Percentiles rank a stretch among this genome's conserved stretches.
Evolutionary conservation across 2,888 invertebrate species (phyloP).

Genomic region (Agonopterix arenella): DNA sequence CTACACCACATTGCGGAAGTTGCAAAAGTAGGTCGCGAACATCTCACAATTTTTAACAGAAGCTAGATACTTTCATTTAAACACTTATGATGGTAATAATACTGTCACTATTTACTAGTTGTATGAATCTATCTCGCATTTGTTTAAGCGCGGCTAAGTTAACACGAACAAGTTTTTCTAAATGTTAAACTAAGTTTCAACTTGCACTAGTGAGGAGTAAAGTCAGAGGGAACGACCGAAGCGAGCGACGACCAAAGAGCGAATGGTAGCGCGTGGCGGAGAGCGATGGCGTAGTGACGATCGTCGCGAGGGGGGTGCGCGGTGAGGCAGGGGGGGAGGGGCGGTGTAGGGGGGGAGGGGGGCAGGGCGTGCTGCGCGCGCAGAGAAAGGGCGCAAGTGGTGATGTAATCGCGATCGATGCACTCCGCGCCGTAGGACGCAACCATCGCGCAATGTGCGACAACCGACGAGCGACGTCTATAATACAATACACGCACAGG

Average conservation of each 20-base stretch:
- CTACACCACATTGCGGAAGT: conserved; percentile 62
- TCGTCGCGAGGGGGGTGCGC: conserved; percentile 30
- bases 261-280: conserved; percentile 60
- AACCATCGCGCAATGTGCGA: conserved; percentile 16
- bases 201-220: conserved; percentile 37
- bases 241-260: conserved; percentile 55
- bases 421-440: conserved; percentile 46
- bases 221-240: conserved; percentile 41
- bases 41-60: conserved; percentile 36
- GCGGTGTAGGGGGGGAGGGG: conserved; percentile 20
- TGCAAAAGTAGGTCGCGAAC: conserved; percentile 63
- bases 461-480: no score
- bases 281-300: conserved; percentile 47
- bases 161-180: conserved; percentile 30
- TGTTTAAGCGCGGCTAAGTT: conserved; percentile 15
- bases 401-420: conserved; percentile 77
- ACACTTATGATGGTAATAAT: conserved; percentile 25
- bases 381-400: conserved; percentile 71
- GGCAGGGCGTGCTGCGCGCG: conserved; percentile 58
- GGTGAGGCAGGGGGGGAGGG: conserved; percentile 9
- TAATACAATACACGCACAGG: no score
- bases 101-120: conserved; percentile 23
- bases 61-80: conserved; percentile 17
- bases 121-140: conserved; percentile 20
- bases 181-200: conserved; percentile 43